Conservation (phyloP, 1,140 invertebrate species). For the Cryptotermes secundus region DNA sequence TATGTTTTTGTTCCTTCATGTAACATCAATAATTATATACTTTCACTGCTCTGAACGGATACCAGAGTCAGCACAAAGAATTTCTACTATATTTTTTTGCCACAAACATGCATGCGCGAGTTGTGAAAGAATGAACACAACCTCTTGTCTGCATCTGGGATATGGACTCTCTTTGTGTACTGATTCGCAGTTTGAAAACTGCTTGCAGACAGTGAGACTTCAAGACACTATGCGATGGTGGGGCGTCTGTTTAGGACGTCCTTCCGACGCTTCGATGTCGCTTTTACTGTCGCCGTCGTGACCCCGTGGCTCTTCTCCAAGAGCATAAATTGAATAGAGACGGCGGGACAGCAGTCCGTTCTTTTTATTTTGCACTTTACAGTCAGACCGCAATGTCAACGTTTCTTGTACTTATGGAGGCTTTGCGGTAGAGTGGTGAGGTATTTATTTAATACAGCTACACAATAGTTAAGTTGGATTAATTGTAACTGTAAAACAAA, state of each 20-base stretch:
- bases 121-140: neutral
- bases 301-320: neutral
- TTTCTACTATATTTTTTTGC: neutral
- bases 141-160: neutral
- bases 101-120: neutral
- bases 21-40: neutral
- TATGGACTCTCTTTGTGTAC: neutral
- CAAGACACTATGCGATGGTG: neutral
- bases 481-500: too few relatives aligned
- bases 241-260: neutral
- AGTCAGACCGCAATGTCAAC: too few relatives aligned
- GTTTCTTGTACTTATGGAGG: too few relatives aligned
- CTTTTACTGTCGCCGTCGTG: neutral
- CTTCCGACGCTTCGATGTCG: neutral
- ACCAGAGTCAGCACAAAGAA: neutral
- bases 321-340: neutral
- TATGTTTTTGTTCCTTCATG: too few relatives aligned
- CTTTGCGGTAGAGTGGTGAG: too few relatives aligned
- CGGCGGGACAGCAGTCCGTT: too few relatives aligned
- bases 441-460: too few relatives aligned
- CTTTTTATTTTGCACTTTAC: too few relatives aligned
- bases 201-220: neutral
- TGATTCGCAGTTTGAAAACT: neutral
- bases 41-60: neutral
- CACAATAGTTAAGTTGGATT: too few relatives aligned